Evolutionary conservation across 1,140 invertebrate genomes (phyloP).

Genomic region (Nasonia longicornis): DNA sequence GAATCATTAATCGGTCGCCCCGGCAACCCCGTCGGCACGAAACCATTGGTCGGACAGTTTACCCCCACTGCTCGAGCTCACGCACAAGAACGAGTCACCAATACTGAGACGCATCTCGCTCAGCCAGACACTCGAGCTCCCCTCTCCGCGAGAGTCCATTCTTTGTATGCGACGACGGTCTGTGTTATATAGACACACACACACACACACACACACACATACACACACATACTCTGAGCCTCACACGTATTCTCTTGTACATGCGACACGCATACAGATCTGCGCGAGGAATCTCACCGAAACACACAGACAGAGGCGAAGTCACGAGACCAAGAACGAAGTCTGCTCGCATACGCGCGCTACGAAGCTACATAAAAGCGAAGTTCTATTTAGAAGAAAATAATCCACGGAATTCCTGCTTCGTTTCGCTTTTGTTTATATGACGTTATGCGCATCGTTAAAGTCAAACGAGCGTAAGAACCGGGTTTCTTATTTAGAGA

Average conservation of each 20-base stretch:
- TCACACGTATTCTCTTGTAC: too few species aligned
- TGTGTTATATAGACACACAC: too few species aligned
- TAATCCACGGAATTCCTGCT: not conserved
- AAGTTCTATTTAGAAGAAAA: not conserved
- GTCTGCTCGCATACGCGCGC: too few species aligned
- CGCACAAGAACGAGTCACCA: not conserved
- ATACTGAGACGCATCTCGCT: not conserved
- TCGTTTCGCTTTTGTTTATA: too few species aligned
- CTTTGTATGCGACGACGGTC: not conserved
- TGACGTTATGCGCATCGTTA: too few species aligned
- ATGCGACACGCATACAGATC: not conserved
- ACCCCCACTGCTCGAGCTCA: conserved; percentile 47
- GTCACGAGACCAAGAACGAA: too few species aligned
- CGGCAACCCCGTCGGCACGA: conserved; percentile 63
- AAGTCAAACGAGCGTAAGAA: too few species aligned
- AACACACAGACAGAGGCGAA: not conserved
- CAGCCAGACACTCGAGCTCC: not conserved
- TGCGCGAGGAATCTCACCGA: not conserved
- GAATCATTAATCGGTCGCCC: conserved; percentile 70
- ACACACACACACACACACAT: too few species aligned
- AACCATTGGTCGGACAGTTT: conserved; percentile 62
- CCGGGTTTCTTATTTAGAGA: too few species aligned
- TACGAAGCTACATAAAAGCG: not conserved
- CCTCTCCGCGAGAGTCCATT: not conserved
- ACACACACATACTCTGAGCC: too few species aligned